Base-by-base conservation (phyloP, 2,888 invertebrate genomes). In the Mimumesa dahlbomi region DNA sequence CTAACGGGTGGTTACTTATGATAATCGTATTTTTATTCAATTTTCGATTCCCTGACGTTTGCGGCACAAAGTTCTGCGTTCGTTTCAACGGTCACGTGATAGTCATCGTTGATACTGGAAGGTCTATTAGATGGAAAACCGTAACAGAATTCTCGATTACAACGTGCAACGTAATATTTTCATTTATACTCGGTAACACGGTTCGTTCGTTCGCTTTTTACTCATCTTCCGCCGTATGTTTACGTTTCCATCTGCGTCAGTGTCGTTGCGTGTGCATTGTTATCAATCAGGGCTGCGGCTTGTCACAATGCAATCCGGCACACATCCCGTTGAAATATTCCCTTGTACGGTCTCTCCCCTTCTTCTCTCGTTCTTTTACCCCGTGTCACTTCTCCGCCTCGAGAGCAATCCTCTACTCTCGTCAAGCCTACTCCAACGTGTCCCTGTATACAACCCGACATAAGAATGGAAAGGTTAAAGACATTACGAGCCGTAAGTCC, bases 381-480 rank as follows among this genome's bases (percentile, higher is more conserved):
- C 45, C 42, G 63, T 53, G 50, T 68, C 65, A 65, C 70, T 74
- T 77, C 57, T 45, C 61, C 46, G 57, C 58, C 65, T 57, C 52
- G 9, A 64, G 70, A 76, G 69, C 50, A 61, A 58, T 56, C 61
- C 63, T 57, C 66, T 58, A 52, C 74, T 64, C 56, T 52, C 50
- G 58, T 73, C 57, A 16, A 78, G 63, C 45, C 58, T 70, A 73
- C 69, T 76, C 25, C 64, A 70, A 40, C 48, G 54, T 57, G 22
- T 65, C 57, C 58, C 61, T 36, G 61, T 57, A 34, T 50, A 62
- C 66, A 31, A 25, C 2, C 42, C 34, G 42, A 59, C 36, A 48
- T 67, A 66, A 75, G 69, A 64, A 65, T 21, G 53, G n/a, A 69
- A 64, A 43, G 58, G 48, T 56, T 74, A 71, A 77, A 67, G 59